Conservation (phyloP, 2,888 invertebrate species). For the Prenolepis imparis region DNA sequence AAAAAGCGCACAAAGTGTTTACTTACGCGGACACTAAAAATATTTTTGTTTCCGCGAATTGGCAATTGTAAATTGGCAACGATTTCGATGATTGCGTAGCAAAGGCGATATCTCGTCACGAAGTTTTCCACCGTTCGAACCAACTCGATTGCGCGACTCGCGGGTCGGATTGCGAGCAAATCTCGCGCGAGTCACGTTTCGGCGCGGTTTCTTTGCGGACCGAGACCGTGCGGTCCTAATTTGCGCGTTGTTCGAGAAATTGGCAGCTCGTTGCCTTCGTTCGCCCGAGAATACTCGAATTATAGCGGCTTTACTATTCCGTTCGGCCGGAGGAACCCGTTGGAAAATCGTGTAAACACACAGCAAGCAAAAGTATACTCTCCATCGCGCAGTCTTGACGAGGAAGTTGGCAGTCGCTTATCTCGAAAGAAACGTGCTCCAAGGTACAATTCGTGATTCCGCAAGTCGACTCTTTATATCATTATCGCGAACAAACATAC, state of each 20-base stretch:
- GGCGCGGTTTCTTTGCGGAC: slow-evolving; percentile 12
- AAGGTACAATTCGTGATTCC: slow-evolving; percentile 31
- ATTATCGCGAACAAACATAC: not conserved
- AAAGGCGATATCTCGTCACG: slow-evolving; percentile 17
- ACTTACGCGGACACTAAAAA: slow-evolving; percentile 40
- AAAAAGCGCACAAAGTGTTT: not conserved
- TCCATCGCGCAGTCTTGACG: slow-evolving; percentile 62
- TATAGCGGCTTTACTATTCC: slow-evolving; percentile 54
- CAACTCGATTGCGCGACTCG: slow-evolving; percentile 34
- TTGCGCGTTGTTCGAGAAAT: slow-evolving; percentile 35
- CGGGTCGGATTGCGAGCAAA: slow-evolving; percentile 31
- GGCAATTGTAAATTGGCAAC: slow-evolving; percentile 56
- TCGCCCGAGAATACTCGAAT: slow-evolving; percentile 45
- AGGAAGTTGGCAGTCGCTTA: slow-evolving; percentile 48
- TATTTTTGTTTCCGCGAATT: slow-evolving; percentile 52
- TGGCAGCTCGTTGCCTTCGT: slow-evolving; percentile 39
- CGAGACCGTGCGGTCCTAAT: not conserved
- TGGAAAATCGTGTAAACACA: slow-evolving; percentile 63
- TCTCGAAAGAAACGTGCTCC: slow-evolving; percentile 51
- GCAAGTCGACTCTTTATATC: not conserved
- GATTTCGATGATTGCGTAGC: slow-evolving; percentile 1
- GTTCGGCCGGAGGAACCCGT: slow-evolving; percentile 49
- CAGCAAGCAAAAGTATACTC: slow-evolving; percentile 40
- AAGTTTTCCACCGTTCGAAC: slow-evolving; percentile 26
- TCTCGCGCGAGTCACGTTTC: slow-evolving; percentile 35